Evolutionary conservation across 2,797 vertebrate species (phyloP), one percentile per base, ranked within the genome.

Genomic region (Nyctalus aviator): DNA sequence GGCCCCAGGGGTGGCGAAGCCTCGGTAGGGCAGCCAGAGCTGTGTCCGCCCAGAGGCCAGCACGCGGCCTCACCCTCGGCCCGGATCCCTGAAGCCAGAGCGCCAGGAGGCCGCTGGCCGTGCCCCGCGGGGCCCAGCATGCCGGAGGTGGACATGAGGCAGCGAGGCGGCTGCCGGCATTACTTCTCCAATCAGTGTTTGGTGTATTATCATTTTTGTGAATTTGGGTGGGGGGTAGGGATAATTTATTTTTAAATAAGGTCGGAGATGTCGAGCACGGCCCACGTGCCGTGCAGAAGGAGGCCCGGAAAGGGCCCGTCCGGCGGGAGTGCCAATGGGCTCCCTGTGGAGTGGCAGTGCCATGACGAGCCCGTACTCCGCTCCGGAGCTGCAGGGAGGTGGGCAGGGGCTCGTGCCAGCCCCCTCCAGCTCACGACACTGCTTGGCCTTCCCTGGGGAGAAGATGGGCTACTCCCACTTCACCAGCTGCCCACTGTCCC

Each of bases 231-330:
- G 46, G 11, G 32, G 71, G 93, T 59, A 86, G 91, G 96, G 96
- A 97, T 97, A 98, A 97, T 98, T 98, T 97, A 98, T 98, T 97
- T 98, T 98, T 97, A 86, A 97, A 98, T 90, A 95, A 97, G 94
- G 85, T 97, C 97, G 96, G 95, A 95, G 90, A 97, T 97, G 92
- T 96, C 93, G 96, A 94, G 64, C 96, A 92, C 92, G 94, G 88
- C 95, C 96, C 94, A 87, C 95, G 97, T 96, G 94, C 95, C 94
- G 79, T 89, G 75, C 93, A 97, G 96, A 96, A 17, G 76, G 89
- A 88, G 71, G 95, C 73, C 92, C 95, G 75, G 73, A 57, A 95
- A 93, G 83, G 91, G 93, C 95, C 82, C 37, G 23, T 57, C 78
- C 25, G 84, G 76, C 89, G 66, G 30, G 35, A 89, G 86, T 75